Evolutionary conservation across 2,797 vertebrate species (phyloP).

Genomic region (Bradypodion pumilum): DNA sequence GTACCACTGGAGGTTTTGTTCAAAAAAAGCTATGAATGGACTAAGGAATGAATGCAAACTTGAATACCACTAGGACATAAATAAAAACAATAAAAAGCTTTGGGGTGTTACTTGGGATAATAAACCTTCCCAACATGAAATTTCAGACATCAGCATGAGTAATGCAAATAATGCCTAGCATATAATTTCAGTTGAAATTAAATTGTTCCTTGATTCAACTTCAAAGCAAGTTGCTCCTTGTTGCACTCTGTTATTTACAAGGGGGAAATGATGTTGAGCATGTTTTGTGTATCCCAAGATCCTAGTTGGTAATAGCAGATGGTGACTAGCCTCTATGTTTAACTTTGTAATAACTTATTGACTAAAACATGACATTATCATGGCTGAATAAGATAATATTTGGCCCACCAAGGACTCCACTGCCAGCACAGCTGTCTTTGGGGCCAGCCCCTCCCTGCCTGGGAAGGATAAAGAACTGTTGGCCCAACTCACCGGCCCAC

Average conservation of each 20-base stretch:
- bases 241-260: neutral
- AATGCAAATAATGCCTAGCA: neutral
- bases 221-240: neutral
- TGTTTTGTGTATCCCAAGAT: neutral
- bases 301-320: neutral
- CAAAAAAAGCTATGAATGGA: conserved; percentile 22
- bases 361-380: neutral
- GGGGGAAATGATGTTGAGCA: neutral
- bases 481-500: too few relatives aligned
- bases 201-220: neutral
- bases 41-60: conserved; percentile 12
- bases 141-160: conserved; percentile 4
- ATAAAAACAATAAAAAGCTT: conserved; percentile 20
- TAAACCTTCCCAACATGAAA: neutral
- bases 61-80: neutral
- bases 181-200: neutral
- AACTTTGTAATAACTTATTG: neutral
- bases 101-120: neutral
- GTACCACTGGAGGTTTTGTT: conserved; percentile 4
- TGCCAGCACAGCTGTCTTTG: too few relatives aligned
- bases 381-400: neutral
- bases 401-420: too few relatives aligned
- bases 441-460: too few relatives aligned
- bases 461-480: too few relatives aligned
- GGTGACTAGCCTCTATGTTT: neutral